Evolutionary conservation across 2,888 invertebrate genomes (phyloP), one percentile per base, ranked within the genome.

Genomic region (Drosophila eohydei): DNA sequence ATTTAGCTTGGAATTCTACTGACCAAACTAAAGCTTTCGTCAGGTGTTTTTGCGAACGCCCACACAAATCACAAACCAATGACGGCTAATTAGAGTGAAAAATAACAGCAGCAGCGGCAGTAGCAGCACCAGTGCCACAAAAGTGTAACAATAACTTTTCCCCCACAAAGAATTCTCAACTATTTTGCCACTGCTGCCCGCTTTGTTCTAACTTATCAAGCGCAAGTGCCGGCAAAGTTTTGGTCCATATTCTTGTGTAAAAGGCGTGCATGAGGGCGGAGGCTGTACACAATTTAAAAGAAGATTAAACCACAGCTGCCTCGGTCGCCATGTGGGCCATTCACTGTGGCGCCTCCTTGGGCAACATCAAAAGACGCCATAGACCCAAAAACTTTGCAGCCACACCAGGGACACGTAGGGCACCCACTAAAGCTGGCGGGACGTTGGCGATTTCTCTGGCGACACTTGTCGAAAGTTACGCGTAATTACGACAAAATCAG

Each of bases 401-500:
- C 80, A 62, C 67, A 58, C 58, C 52, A 60, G 61, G 80, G 67
- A 65, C 67, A 71, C 61, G 58, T 64, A 58, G 57, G 36, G 71
- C 60, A 80, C 61, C 57, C 58, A 59, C 32, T 52, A 44, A 41
- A 36, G 40, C 40, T 40, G 11, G 65, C 48, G 62, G 58, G 65
- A 54, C 71, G 51, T 56, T 80, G 84, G 87, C 81, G 88, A 83
- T 86, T 83, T 88, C 66, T 71, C 63, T 68, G 82, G 73, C 88
- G 88, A 85, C 84, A 85, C 84, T 85, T 85, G 84, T 89, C 84
- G 88, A 85, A 88, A 86, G 86, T 86, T 89, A 69, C 79, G 88
- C 88, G 86, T 86, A 86, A 89, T 86, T 89, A 86, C 83, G 73
- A 79, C 85, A 11, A 12, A 41, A 16, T 7, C n/a, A 32, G 32